Conservation (phyloP, 2,888 invertebrate species). For the Caenorhabditis becei region DNA sequence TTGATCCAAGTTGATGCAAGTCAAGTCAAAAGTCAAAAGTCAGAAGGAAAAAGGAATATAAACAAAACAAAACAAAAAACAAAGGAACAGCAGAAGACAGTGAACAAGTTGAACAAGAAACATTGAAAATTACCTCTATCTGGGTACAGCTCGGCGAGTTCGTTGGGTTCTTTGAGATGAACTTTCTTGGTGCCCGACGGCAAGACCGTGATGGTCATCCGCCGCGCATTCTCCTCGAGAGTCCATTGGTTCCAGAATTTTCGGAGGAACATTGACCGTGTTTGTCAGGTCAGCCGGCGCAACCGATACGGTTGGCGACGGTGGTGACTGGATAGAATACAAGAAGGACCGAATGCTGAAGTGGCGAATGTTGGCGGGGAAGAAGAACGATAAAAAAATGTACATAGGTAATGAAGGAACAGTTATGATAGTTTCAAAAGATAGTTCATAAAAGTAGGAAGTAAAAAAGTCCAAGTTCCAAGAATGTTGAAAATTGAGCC, state of each 20-base stretch:
- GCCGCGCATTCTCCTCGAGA: slow-evolving; percentile 75
- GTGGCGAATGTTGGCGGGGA: slow-evolving; percentile 7
- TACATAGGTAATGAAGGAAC: neutral
- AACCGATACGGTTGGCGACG: slow-evolving; percentile 44
- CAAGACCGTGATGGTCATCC: slow-evolving; percentile 75
- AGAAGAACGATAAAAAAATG: slow-evolving; percentile 1
- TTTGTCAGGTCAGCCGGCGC: slow-evolving; percentile 36
- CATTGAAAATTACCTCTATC: slow-evolving; percentile 56
- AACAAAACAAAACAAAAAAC: neutral
- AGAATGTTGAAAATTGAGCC: slow-evolving; percentile 11
- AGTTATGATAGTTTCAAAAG: neutral
- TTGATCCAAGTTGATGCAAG: too few relatives aligned
- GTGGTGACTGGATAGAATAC: slow-evolving; percentile 43
- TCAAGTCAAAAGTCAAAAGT: slow-evolving; percentile 7
- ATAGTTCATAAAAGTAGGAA: neutral
- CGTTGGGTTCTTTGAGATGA: slow-evolving; percentile 65
- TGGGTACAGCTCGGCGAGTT: slow-evolving; percentile 69
- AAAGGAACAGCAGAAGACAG: neutral
- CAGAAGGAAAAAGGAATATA: too few relatives aligned
- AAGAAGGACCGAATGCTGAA: slow-evolving; percentile 51
- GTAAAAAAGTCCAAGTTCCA: neutral
- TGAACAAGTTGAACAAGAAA: slow-evolving; percentile 4
- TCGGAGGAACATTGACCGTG: slow-evolving; percentile 75
- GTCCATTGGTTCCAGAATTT: slow-evolving; percentile 81
- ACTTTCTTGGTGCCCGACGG: slow-evolving; percentile 75